Evolutionary conservation across 2,797 vertebrate species (phyloP), one percentile per base, ranked within the genome.

Genomic region (Urosaurus nigricauda): DNA sequence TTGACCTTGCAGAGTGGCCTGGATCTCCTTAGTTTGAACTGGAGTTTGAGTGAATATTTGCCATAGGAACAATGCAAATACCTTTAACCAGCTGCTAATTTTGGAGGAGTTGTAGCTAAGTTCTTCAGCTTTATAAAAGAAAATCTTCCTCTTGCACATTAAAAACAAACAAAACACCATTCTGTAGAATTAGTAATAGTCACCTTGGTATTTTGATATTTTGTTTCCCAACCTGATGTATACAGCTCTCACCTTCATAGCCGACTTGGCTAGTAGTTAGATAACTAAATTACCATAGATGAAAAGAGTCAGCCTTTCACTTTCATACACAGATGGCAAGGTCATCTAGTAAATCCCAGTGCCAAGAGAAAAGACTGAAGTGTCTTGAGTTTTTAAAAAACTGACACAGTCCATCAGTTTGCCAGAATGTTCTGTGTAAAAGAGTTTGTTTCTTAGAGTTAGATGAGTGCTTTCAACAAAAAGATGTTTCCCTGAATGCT

Each of bases 131-230:
- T 32, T 74, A 74, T 47, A 60, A 60, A 83, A 85, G 8, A 92
- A 87, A 83, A 93, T 14, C n/a, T 91, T 91, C 65, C 51, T 85
- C 40, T 87, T 90, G 5, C n/a, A 37, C 40, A 21, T 78, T 91
- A 88, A 87, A 26, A 51, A 51, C 47, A 51, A 51, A 51, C 47
- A 51, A 51, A 83, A n/a, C 83, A 91, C 88, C 26, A 29, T 85
- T 94, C 85, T 40, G 21, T 0, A 81, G 89, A 77, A 77, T 47
- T 77, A 47, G 74, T 77, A 11, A 47, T 43, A 77, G 74, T 12
- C 14, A 24, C 11, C 21, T 77, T 26, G 24, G 4, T 2, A 29
- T 29, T 51, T 51, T 51, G 47, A 40, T 35, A 43, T 37, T 40
- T 24, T 26, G 6, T 60, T 40, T 43, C 37, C n/a, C 37, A 40